Base-by-base conservation (phyloP, 2,888 invertebrate species). In the Ophion obscuratus region DNA sequence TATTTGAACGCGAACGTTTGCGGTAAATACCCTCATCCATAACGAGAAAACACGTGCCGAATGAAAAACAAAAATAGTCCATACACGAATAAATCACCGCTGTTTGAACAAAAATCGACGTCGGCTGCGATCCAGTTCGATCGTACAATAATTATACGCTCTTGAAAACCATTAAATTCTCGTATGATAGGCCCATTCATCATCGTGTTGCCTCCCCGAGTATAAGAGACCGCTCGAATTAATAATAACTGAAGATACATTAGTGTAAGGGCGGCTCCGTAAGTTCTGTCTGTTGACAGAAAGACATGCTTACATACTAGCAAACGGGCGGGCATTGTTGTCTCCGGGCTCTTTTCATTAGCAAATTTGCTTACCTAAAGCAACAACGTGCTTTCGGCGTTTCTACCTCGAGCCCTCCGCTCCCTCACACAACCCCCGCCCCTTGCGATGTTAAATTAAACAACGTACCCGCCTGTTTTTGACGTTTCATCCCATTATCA, bases 201-300 rank as follows among this genome's bases (percentile, higher is more conserved):
- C 70, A 70, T 53, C 14, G 17, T 70, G 31, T 53, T 31, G 11
- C 61, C 24, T 7, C 5, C 57, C 20, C n/a, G 11, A 14, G 14
- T 53, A 5, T 57, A 14, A 40, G 76, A 64, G n/a, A 76, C 36
- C 11, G 44, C 44, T 40, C 53, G 66, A 76, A 76, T 76, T 66
- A 66, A 76, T 76, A 76, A 76, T 36, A 31, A 76, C 81, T 66
- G 71, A 67, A 66, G 66, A 77, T 83, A 47, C 71, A 83, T 83
- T 77, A 77, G 77, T 36, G 73, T 71, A 64, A 24, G 44, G n/a
- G 61, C 59, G 78, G n/a, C 74, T 79, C 53, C 17, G 79, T 67
- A 53, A 70, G 70, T 70, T 53, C 47, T 70, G 70, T 70, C 53
- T 70, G 70, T 59, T 66, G 80, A 47, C 71, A 71, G 44, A 75